Evolutionary conservation across 2,888 invertebrate species (phyloP).

Genomic region (Athripsodes cinereus): DNA sequence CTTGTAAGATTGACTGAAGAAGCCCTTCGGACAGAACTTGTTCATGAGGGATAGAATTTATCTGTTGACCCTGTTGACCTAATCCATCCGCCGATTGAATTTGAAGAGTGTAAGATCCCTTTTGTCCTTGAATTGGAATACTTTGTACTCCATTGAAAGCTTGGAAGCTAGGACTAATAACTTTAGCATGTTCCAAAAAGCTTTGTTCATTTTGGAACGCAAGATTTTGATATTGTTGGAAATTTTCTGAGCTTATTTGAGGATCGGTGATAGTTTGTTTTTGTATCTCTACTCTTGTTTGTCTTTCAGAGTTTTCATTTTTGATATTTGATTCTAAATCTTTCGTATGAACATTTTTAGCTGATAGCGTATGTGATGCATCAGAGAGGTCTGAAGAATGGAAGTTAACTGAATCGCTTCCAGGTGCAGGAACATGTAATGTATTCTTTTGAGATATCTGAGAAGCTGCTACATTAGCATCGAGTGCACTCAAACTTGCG

Average conservation of each 20-base stretch:
- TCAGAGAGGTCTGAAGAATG: constrained; percentile 37
- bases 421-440: constrained; percentile 35
- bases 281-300: constrained; percentile 11
- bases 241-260: constrained; percentile 13
- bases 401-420: constrained; percentile 35
- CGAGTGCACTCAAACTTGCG: constrained; percentile 48
- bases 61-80: constrained; percentile 40
- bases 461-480: constrained; percentile 41
- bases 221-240: constrained; percentile 29
- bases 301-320: constrained; percentile 5
- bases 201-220: constrained; percentile 28
- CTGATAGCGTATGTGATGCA: constrained; percentile 39
- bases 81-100: constrained; percentile 63
- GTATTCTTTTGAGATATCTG: constrained; percentile 16
- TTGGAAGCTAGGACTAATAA: constrained; percentile 23
- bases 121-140: constrained; percentile 51
- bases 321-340: constrained; percentile 11
- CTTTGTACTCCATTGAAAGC: constrained; percentile 26
- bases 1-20: constrained; percentile 72
- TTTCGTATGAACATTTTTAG: constrained; percentile 17
- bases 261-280: constrained; percentile 7
- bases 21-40: constrained; percentile 73
- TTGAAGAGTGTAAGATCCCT: constrained; percentile 66
- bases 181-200: constrained; percentile 33
- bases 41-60: constrained; percentile 58